Conservation (phyloP, 2,888 invertebrate species). For the Aphidoletes aphidimyza region DNA sequence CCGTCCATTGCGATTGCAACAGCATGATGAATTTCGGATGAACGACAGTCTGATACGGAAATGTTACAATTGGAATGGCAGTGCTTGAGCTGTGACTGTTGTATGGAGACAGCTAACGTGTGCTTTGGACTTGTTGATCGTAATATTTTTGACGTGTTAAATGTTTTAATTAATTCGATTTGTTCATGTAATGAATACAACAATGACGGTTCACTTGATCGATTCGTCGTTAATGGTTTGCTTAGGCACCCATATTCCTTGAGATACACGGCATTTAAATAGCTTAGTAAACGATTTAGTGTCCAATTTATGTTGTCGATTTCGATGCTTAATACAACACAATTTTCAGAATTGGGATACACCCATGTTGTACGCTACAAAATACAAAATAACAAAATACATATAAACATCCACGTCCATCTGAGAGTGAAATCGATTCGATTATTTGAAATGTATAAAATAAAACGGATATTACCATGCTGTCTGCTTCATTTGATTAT, state of each 20-base stretch:
- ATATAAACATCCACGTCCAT: too few relatives aligned
- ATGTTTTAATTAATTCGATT: background rate
- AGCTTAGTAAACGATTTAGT: background rate
- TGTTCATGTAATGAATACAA: background rate
- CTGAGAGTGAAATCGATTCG: too few relatives aligned
- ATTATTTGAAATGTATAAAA: background rate
- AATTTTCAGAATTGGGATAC: background rate
- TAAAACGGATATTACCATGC: background rate
- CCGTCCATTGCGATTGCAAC: background rate
- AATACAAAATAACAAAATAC: background rate
- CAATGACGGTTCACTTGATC: background rate
- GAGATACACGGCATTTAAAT: constrained; percentile 31
- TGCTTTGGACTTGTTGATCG: background rate
- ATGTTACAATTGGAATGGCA: background rate
- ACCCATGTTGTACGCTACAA: background rate
- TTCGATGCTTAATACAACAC: constrained; percentile 14
- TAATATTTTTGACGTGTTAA: background rate
- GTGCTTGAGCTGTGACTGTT: constrained; percentile 37
- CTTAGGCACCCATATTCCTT: constrained; percentile 53
- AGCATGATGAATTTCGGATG: constrained; percentile 5
- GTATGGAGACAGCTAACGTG: constrained; percentile 31
- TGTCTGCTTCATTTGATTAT: constrained; percentile 32
- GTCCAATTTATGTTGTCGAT: constrained; percentile 3
- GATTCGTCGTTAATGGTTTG: background rate
- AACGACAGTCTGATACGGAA: background rate